Base-by-base conservation (phyloP, 2,888 invertebrate genomes). In the Morinoia aosen region DNA sequence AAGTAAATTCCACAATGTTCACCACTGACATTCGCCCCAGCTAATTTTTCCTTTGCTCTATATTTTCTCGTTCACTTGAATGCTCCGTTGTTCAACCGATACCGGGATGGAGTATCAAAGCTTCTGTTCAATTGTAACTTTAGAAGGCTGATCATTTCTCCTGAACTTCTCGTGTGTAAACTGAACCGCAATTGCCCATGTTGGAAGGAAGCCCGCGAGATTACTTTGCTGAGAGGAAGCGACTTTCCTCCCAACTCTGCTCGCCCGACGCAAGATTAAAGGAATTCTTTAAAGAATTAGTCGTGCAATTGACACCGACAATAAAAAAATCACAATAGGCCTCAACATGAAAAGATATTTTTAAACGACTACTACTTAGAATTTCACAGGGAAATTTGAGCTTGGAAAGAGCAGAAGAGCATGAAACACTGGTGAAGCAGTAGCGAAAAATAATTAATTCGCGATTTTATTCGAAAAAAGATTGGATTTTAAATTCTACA, bases 1-100 rank as follows among this genome's bases (percentile, higher is more conserved):
- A 2, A n/a, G 93, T 48, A 93, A 93, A 93, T 93, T 93, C 93
- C 93, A 10, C 93, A 93, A 57, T 93, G 93, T 93, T 93, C 93
- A 57, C 93, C 93, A 33, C 93, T 56, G 93, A 93, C 57, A 93
- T 93, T 93, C 93, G 58, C 93, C 93, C 93, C 93, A 33, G n/a
- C 48, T 93, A 57, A 93, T 93, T 93, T 93, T 93, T 93, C 12
- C 57, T 57, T 14, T 57, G 93, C 7, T 56, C n/a, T 33, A 39
- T 14, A 40, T 57, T 93, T 93, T 93, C 57, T 93, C 93, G 93
- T 56, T 93, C 93, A 93, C 93, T 93, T 93, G 93, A 93, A 93
- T 93, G 57, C 93, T 57, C 57, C 93, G 93, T 93, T 93, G 93
- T 93, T 93, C 93, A 57, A 93, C 93, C 93, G 57, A 93, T 93